Evolutionary conservation across 2,113 vertebrate genomes (phyloP).

Genomic region (Scophthalmus maximus): DNA sequence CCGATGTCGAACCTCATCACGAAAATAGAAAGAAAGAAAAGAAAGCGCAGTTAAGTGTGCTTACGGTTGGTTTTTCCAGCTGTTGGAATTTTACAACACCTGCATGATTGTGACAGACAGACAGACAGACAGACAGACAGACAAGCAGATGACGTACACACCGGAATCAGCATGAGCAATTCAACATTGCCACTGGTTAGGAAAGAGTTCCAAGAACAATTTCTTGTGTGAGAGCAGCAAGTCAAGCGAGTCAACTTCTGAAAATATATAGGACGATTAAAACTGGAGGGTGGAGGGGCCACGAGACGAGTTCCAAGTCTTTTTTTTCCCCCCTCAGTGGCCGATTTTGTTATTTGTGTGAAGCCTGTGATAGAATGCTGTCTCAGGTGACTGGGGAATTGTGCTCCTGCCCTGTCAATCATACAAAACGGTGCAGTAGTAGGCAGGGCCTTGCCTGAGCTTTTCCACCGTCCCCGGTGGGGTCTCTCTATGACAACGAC

Average conservation of each 20-base stretch:
- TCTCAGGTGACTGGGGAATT: constrained; percentile 75
- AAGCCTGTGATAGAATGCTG: constrained; percentile 51
- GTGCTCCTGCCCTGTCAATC: constrained; percentile 80
- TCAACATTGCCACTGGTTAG: constrained; percentile 60
- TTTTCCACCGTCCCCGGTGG: constrained; percentile 56
- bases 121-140: constrained; percentile 67
- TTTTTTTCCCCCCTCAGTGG: constrained; percentile 41
- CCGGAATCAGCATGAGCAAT: constrained; percentile 64
- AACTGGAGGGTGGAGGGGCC: constrained; percentile 62
- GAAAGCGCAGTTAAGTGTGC: constrained; percentile 70
- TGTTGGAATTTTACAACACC: constrained; percentile 67
- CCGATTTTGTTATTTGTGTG: constrained; percentile 52
- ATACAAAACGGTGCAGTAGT: constrained; percentile 74
- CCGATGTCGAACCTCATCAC: constrained; percentile 12
- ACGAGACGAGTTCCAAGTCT: constrained; percentile 46
- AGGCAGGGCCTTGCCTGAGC: constrained; percentile 73
- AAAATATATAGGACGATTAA: constrained; percentile 72
- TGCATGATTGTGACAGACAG: constrained; percentile 62
- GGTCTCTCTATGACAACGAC: constrained; percentile 87
- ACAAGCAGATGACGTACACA: constrained; percentile 67
- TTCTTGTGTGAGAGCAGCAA: constrained; percentile 72
- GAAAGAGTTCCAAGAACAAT: constrained; percentile 72
- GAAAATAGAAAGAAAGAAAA: constrained; percentile 29
- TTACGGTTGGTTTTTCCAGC: constrained; percentile 68
- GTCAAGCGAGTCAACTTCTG: constrained; percentile 72